Base-by-base conservation (phyloP, 1,140 invertebrate genomes). In the Danaus plexippus region DNA sequence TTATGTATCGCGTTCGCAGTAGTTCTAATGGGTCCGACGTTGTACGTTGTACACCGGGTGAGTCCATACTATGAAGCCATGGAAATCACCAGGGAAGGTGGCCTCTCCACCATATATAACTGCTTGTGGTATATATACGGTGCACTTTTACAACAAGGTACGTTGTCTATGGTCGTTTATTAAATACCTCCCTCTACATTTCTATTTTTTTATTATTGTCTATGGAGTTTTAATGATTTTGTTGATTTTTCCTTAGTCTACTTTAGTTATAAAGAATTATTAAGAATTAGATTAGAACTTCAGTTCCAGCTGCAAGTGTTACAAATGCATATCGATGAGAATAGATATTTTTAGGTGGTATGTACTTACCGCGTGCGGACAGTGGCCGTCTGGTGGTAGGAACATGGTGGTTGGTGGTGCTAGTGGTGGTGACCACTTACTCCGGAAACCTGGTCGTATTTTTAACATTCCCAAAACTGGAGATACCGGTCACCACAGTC, bases 401-500 rank as follows among this genome's bases (percentile, higher is more conserved):
- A 0, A 92, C 94, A 5, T 98, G 96, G 96, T 98, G 96, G 96
- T 77, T 98, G 10, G 94, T 96, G 10, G 95, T 96, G 3, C 89
- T 98, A 55, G 93, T 98, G 0, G 88, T 97, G 0, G 93, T 97
- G 0, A 97, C 96, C 2, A 97, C 95, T 0, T 98, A 98, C 82
- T 96, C 94, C 43, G 96, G 96, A 7, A 97, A 96, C 82, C 89
- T 98, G 18, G 96, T 98, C 0, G 96, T 96, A 5, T 97, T 97
- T 74, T 88, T 98, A 9, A 98, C 97, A 0, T 97, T 98, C 75
- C 96, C 96, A 0, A 93, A 94, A 77, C 93, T 95, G 71, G 92
- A 96, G 71, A 89, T 90, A 7, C 90, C 94, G 0, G 91, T 97
- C 1, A 91, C 93, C 6, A 93, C 90, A 0, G 76, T 97, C 0